These are phyloP conservation scores for Prorops nasuta DNA, from an alignment of 1,140 invertebrate genomes.

Conservation along the genomic window DNA sequence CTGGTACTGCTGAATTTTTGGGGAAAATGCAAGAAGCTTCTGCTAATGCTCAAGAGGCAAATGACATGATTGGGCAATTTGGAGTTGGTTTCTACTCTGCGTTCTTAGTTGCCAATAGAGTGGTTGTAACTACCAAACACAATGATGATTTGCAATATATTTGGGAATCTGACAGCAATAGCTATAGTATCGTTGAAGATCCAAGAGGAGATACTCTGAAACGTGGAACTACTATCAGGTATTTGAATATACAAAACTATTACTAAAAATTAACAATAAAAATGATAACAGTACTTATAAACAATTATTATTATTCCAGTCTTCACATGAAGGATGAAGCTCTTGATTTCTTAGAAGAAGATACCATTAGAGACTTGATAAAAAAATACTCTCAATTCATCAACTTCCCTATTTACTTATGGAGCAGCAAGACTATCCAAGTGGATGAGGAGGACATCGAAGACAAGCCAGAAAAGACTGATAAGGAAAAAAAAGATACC, in stretches of 20 bases:
- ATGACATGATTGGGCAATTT: conserved; percentile 92
- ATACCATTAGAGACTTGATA: conserved; percentile 86
- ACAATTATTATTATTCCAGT: conserved; percentile 51
- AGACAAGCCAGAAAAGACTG: conserved; percentile 62
- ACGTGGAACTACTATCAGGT: conserved; percentile 73
- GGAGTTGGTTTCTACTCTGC: conserved; percentile 98
- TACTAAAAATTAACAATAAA: background rate
- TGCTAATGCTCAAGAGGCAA: conserved; percentile 63
- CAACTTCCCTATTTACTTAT: conserved; percentile 97
- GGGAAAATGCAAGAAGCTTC: conserved; percentile 82
- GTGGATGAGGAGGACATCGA: conserved; percentile 69
- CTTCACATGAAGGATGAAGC: conserved; percentile 97
- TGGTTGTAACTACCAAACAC: conserved; percentile 93
- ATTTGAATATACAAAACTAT: background rate
- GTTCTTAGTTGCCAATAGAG: conserved; percentile 89
- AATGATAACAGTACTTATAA: conserved; percentile 66
- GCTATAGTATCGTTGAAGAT: conserved; percentile 89
- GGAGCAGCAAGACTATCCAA: conserved; percentile 89
- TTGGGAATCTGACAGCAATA: conserved; percentile 94
- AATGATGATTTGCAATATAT: conserved; percentile 96
- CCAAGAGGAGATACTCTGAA: conserved; percentile 88
- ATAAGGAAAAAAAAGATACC: conserved; percentile 68
- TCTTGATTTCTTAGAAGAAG: conserved; percentile 89
- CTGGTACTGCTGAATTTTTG: conserved; percentile 97
- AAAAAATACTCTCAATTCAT: conserved; percentile 99